Base-by-base conservation (phyloP, 2,797 vertebrate species). In the Gorsachius magnificus region DNA sequence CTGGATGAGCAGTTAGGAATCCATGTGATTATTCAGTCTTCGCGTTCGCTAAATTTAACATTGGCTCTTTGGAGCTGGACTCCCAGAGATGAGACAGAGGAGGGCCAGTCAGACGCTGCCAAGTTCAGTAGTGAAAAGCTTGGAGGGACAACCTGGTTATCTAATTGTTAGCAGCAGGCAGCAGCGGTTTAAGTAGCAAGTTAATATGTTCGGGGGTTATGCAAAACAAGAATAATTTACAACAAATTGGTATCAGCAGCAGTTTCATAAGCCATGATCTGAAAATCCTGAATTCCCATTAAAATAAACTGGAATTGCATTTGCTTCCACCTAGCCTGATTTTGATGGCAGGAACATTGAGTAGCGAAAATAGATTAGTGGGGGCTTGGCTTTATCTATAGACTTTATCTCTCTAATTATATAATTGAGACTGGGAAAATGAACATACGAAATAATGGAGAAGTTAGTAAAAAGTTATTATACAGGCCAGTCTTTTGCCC, bases 261-360 rank as follows among this genome's bases (percentile, higher is more conserved):
- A 54, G 46, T 69, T 90, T 50, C 88, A 91, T 95, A 80, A 90
- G 45, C 35, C 31, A n/a, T 0, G 0, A 95, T 86, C 69, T 61
- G 63, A 93, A 95, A 95, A 78, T 56, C 74, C 77, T 72, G 41
- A 61, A 65, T 93, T 79, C 24, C 80, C 35, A 66, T 92, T 96
- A 93, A 95, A 97, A 75, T 71, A 83, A 94, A 84, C 46, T 65
- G 77, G 72, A 91, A 75, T 17, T 95, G 33, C 54, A 78, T 90
- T 88, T 79, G 36, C 51, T 82, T 50, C 60, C 57, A 35, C 11
- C 0, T 43, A 64, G 48, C 24, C 46, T 65, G 50, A 76, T 78
- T 86, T 65, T 65, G 61, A 43, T 70, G 88, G 76, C 33, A 90
- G 21, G 15, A 96, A 78, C 21, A 41, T n/a, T 28, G n/a, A 86